Percentiles rank a stretch among this genome's conserved stretches.
phyloP scores from a whole-genome alignment of 2,888 invertebrate genomes.

The Steinernema scapterisci region DNA sequence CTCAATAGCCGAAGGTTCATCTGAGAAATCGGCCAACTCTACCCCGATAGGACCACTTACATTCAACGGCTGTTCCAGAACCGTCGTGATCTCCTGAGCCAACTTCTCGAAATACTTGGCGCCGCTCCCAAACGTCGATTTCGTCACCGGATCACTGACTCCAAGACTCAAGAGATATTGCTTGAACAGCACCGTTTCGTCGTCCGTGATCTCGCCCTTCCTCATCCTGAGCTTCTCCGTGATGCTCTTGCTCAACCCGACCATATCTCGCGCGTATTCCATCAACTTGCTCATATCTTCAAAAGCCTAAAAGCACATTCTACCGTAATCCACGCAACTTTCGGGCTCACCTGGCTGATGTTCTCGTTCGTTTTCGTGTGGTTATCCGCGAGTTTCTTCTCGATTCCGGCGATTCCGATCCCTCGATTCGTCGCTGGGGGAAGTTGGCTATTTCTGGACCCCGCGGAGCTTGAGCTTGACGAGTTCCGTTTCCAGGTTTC shows the following conservation, averaged over 20 bases:
- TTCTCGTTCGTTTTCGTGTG: constrained; percentile 88
- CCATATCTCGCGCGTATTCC: constrained; percentile 97
- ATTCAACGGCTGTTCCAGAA: constrained; percentile 81
- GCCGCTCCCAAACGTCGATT: constrained; percentile 84
- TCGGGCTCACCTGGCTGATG: constrained; percentile 74
- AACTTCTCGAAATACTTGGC: constrained; percentile 82
- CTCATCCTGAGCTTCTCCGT: constrained; percentile 89
- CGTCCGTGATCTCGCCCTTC: constrained; percentile 92
- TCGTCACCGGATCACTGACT: constrained; percentile 95
- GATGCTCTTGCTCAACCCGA: constrained; percentile 85
- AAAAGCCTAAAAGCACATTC: constrained; percentile 75
- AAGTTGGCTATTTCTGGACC: constrained; percentile 46
- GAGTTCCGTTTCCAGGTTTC: constrained; percentile 65
- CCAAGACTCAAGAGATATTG: constrained; percentile 93
- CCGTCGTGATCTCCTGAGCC: constrained; percentile 82
- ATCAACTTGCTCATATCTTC: constrained; percentile 92
- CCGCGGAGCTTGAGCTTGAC: constrained; percentile 63
- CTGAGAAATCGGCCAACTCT: no score
- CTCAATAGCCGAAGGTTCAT: no score
- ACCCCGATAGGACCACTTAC: constrained; percentile 70
- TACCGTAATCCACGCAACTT: background rate
- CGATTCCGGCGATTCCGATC: constrained; percentile 90
- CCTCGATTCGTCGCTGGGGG: constrained; percentile 41
- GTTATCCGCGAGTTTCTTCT: constrained; percentile 85
- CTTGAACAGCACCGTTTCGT: constrained; percentile 92